phyloP scores from a whole-genome alignment of 2,888 invertebrate genomes.

The Epinotia nisella region DNA sequence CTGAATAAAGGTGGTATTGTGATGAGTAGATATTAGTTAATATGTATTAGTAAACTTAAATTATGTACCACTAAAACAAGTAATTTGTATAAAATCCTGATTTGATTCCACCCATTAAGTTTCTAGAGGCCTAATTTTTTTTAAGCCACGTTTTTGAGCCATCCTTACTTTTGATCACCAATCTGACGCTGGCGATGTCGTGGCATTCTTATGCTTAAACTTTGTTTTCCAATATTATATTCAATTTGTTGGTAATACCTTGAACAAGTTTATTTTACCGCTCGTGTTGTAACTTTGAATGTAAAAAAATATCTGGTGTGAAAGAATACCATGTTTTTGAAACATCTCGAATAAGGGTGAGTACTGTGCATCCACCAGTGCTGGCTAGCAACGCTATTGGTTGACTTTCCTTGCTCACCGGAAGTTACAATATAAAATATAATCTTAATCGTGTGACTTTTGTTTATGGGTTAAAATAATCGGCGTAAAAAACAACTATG shows the following conservation, averaged over 20 bases:
- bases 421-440: not conserved
- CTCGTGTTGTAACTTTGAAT: not conserved
- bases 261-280: not conserved
- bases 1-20: not conserved
- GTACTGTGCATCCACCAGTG: no score
- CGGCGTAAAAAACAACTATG: not conserved
- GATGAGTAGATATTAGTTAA: not conserved
- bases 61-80: not conserved
- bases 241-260: constrained; percentile 12
- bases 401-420: no score
- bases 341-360: not conserved
- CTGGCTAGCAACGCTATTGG: no score
- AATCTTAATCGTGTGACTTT: not conserved
- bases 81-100: not conserved
- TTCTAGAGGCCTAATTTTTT: constrained; percentile 13
- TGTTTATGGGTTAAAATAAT: not conserved
- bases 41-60: not conserved
- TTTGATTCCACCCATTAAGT: constrained; percentile 2
- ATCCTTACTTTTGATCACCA: constrained; percentile 19
- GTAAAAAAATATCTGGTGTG: not conserved
- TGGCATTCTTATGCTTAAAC: constrained; percentile 8
- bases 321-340: not conserved
- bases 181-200: constrained; percentile 11
- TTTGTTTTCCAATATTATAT: constrained; percentile 22
- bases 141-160: constrained; percentile 17